These are phyloP conservation scores for Anthopleura xanthogrammica DNA, from an alignment of 92 coral and sea anemone species.

Conservation along the genomic window DNA sequence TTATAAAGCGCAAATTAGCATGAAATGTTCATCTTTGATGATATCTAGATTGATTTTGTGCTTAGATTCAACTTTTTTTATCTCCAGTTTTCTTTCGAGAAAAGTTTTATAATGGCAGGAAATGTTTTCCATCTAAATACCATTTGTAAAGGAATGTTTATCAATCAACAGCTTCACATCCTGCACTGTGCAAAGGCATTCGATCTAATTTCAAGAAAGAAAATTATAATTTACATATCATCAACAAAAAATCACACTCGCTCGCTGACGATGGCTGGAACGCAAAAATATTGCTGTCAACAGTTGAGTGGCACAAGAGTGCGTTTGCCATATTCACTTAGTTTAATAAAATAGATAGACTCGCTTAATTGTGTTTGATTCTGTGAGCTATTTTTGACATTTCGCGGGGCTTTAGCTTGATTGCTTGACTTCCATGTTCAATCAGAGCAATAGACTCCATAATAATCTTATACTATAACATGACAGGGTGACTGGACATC, in stretches of 20 bases:
- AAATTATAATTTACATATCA: background rate
- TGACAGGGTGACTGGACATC: background rate
- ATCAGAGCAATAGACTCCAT: constrained; percentile 3
- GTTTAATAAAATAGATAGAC: background rate
- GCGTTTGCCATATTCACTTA: constrained; percentile 1
- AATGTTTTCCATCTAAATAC: background rate
- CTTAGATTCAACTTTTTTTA: too few species aligned
- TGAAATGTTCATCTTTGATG: too few species aligned
- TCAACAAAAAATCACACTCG: background rate
- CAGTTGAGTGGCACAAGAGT: constrained; percentile 4
- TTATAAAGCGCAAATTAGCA: too few species aligned
- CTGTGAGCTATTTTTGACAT: background rate
- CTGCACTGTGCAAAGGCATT: background rate
- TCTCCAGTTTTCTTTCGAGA: too few species aligned
- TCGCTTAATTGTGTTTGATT: constrained; percentile 15
- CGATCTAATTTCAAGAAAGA: background rate
- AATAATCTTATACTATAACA: background rate
- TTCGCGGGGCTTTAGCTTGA: background rate
- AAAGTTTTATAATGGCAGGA: too few species aligned
- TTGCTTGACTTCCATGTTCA: background rate
- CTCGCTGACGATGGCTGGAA: background rate
- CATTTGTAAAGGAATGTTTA: background rate
- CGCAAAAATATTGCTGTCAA: background rate
- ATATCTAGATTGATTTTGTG: too few species aligned
- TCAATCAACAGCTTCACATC: background rate